phyloP scores from a whole-genome alignment of 2,113 vertebrate species.

The Chionodraco myersi region DNA sequence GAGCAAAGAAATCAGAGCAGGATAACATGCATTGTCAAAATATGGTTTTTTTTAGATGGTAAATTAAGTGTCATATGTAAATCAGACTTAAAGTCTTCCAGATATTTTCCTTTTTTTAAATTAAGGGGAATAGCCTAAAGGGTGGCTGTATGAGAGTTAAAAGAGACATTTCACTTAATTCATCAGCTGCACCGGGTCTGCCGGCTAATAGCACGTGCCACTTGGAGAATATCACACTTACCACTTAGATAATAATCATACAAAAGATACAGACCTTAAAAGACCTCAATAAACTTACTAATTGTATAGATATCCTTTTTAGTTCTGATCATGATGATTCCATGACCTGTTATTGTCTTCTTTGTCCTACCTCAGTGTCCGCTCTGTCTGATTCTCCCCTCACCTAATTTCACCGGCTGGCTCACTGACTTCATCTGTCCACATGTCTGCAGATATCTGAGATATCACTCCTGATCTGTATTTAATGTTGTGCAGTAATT shows the following conservation, averaged over 20 bases:
- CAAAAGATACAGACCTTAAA: background rate
- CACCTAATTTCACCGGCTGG: background rate
- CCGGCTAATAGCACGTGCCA: background rate
- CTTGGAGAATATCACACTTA: background rate
- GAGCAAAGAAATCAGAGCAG: background rate
- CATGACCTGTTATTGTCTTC: background rate
- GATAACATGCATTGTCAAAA: background rate
- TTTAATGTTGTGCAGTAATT: background rate
- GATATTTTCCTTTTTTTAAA: background rate
- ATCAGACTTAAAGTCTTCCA: background rate
- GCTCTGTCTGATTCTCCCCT: background rate
- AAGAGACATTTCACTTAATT: conserved; percentile 17
- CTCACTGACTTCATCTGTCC: background rate
- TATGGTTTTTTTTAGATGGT: background rate
- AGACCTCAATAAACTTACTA: background rate
- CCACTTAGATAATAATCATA: no score
- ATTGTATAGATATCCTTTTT: background rate
- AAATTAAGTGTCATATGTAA: background rate
- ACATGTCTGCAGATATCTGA: conserved; percentile 17
- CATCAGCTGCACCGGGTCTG: conserved; percentile 31
- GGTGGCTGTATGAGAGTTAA: background rate
- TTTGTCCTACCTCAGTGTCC: background rate
- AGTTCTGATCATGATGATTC: background rate
- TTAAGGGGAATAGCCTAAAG: background rate
- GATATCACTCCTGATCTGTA: background rate